Evolutionary conservation across 2,113 vertebrate species (phyloP), one percentile per base, ranked within the genome.

Genomic region (Erythrocercus mccallii): DNA sequence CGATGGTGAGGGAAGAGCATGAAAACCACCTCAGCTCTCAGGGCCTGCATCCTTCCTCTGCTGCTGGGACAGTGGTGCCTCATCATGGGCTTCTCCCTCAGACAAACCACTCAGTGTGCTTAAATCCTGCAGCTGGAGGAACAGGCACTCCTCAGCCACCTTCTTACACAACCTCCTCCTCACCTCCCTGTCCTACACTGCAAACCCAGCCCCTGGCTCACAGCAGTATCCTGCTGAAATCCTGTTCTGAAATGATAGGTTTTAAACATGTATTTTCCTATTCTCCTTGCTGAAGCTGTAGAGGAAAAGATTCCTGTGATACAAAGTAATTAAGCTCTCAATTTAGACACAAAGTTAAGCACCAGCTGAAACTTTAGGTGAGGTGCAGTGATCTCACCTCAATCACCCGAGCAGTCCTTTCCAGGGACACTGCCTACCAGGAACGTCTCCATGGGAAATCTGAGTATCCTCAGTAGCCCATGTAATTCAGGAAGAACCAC

Each of bases 21-120:
- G 53, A 25, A 56, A 38, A 4, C 50, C 72, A 24, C 9, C 17
- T 45, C 10, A 12, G 0, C 12, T 42, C 11, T 1, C 5, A 0
- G 27, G 44, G n/a, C 45, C 27, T 28, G 25, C 21, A 2, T 3
- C 33, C 11, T 48, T 31, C 6, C 2, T n/a, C 45, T 22, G 65
- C 70, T 58, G 60, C 45, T 5, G 61, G 31, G 44, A 2, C 44
- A 0, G 19, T 2, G 28, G 6, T 30, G 61, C 47, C 30, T 61
- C 47, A 8, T 3, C 0, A 0, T 6, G n/a, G 2, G 1, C 5
- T 19, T 53, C 62, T 65, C 18, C 73, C 25, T 98, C 96, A 99
- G 80, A 99, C 98, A 81, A 98, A 98, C 98, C 98, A 98, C 86
- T 98, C 98, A 0, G 98, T 99, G 53, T 98, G 98, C 90, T 98